These are phyloP conservation scores for Latheticus oryzae DNA, from an alignment of 2,888 invertebrate genomes.

Conservation along the genomic window DNA sequence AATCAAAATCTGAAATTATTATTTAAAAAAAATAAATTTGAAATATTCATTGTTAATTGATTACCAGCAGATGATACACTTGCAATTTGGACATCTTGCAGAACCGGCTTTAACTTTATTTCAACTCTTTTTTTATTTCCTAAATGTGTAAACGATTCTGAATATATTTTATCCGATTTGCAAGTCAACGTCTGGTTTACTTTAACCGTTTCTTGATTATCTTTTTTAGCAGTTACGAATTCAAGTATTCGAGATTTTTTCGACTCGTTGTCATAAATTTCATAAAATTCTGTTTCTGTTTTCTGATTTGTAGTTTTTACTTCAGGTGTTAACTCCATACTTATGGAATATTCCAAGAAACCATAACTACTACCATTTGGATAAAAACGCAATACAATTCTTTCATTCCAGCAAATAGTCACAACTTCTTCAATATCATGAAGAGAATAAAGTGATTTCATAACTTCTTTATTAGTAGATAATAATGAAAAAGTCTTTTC, in stretches of 20 bases:
- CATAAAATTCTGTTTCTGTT: neutral
- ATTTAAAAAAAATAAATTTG: too few relatives aligned
- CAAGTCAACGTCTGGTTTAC: slow-evolving; percentile 8
- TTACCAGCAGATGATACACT: neutral
- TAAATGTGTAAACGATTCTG: neutral
- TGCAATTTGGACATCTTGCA: neutral
- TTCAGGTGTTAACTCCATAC: neutral
- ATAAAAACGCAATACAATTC: slow-evolving; percentile 3
- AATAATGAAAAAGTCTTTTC: too few relatives aligned
- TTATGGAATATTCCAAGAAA: slow-evolving; percentile 9
- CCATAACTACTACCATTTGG: slow-evolving; percentile 3
- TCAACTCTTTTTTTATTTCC: neutral
- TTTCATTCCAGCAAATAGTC: slow-evolving; percentile 27
- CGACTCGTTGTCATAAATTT: slow-evolving; percentile 1
- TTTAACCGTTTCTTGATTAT: slow-evolving; percentile 1
- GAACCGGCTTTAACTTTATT: slow-evolving; percentile 2
- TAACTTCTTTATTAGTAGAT: too few relatives aligned
- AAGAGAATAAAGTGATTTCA: too few relatives aligned
- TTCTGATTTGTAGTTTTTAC: neutral
- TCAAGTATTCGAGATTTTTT: neutral
- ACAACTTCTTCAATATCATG: too few relatives aligned
- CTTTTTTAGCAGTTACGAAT: slow-evolving; percentile 3
- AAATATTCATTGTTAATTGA: neutral
- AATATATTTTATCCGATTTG: neutral
- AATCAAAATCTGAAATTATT: too few relatives aligned